Conservation (phyloP, 1,140 invertebrate species). For the Rhopalosiphum padi region DNA sequence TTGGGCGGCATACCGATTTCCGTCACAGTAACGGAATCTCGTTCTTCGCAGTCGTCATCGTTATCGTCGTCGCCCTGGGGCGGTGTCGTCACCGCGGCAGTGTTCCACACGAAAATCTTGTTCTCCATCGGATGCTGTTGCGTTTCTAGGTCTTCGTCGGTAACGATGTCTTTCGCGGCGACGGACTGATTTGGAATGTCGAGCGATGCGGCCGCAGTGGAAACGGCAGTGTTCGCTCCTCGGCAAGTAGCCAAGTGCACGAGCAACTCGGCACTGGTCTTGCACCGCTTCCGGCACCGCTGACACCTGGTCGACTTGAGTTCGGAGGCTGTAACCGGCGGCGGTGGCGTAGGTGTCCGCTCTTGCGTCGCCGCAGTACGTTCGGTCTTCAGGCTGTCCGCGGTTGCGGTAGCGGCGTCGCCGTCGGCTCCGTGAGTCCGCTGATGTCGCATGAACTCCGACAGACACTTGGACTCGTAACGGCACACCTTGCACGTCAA, state of each 20-base stretch:
- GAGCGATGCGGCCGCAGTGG: background rate
- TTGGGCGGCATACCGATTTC: background rate
- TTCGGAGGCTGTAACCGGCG: slow-evolving; percentile 63
- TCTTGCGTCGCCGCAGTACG: slow-evolving; percentile 60
- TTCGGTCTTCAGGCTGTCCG: slow-evolving; percentile 63
- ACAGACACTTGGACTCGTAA: slow-evolving; percentile 83
- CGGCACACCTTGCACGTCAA: slow-evolving; percentile 77
- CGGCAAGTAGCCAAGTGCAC: slow-evolving; percentile 75
- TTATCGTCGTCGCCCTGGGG: slow-evolving; percentile 53
- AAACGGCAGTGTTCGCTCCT: slow-evolving; percentile 47
- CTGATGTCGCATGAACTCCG: slow-evolving; percentile 78
- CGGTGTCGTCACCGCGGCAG: slow-evolving; percentile 60
- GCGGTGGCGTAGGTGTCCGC: slow-evolving; percentile 61
- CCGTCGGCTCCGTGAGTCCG: slow-evolving; percentile 65
- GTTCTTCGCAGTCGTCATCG: slow-evolving; percentile 24
- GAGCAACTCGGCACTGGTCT: slow-evolving; percentile 78
- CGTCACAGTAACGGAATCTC: slow-evolving; percentile 16
- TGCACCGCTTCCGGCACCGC: slow-evolving; percentile 83
- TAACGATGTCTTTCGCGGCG: background rate
- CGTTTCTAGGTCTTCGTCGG: slow-evolving; percentile 59
- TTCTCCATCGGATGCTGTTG: slow-evolving; percentile 76
- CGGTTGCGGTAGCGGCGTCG: slow-evolving; percentile 61
- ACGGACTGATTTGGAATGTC: no score
- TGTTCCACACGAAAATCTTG: slow-evolving; percentile 79
- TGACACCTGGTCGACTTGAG: slow-evolving; percentile 71